Base-by-base conservation (phyloP, 2,888 invertebrate species). In the Drosophila ochracea region DNA sequence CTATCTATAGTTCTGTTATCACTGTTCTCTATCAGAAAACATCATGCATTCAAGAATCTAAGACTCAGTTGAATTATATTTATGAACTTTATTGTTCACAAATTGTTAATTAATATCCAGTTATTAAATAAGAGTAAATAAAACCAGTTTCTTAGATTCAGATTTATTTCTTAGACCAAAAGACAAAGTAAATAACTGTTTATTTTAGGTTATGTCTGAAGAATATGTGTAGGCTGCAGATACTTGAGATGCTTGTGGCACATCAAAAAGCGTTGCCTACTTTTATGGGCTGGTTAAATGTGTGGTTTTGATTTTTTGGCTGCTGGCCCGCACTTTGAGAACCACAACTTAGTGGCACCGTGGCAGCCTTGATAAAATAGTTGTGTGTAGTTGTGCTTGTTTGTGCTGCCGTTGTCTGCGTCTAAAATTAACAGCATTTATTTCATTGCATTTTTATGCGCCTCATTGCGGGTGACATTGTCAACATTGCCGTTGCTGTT, bases 341-440 rank as follows among this genome's bases (percentile, higher is more conserved):
- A 63, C 37, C 69, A 55, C 67, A 64, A 35, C 33, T 63, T 60
- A 57, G 57, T 60, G 62, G 55, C 49, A 63, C 63, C 53, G 57
- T 57, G 62, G 55, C 68, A 75, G 68, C 54, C 58, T 67, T 64
- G 68, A 25, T 67, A 31, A 54, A 66, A 72, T 76, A 58, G 78
- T 68, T 70, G 43, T 7, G 19, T 33, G 61, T 39, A 63, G 35
- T 41, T 57, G 58, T 28, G 19, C 19, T 31, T 53, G 43, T 2
- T 11, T 41, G 41, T 11, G 7, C 49, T 47, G 60, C 57, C 39
- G 69, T 61, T 65, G 83, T 60, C 70, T 84, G 77, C 74, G 74
- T 73, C 80, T 90, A 83, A 84, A 86, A 90, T 86, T 85, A 86
- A 90, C 89, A 84, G 85, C 85, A 90, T 88, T 88, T 90, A 86